These are phyloP conservation scores for Odiellus spinosus DNA, from an alignment of 2,888 invertebrate genomes.

Conservation along the genomic window DNA sequence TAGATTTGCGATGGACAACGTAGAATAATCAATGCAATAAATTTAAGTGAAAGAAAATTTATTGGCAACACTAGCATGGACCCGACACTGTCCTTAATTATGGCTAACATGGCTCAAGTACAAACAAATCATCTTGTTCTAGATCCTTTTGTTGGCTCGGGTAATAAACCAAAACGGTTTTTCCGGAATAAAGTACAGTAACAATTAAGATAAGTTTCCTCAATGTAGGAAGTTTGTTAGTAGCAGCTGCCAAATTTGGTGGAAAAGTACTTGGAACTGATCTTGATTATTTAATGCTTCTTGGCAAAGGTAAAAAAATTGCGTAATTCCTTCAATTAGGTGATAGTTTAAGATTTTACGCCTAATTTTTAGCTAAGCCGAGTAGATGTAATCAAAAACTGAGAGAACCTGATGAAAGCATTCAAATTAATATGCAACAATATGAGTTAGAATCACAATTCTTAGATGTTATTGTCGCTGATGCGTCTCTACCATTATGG, in stretches of 20 bases:
- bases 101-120: slow-evolving; percentile 84
- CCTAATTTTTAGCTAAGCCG: slow-evolving; percentile 30
- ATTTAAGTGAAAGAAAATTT: slow-evolving; percentile 77
- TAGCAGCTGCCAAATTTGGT: slow-evolving; percentile 79
- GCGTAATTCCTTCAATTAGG: not conserved
- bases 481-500: slow-evolving; percentile 74
- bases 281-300: slow-evolving; percentile 86
- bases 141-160: slow-evolving; percentile 85
- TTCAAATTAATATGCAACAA: slow-evolving; percentile 71
- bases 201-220: no score
- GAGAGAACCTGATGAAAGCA: slow-evolving; percentile 55
- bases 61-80: slow-evolving; percentile 99
- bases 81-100: slow-evolving; percentile 75
- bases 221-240: slow-evolving; percentile 40
- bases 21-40: slow-evolving; percentile 57
- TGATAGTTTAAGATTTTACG: not conserved
- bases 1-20: slow-evolving; percentile 73
- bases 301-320: slow-evolving; percentile 47
- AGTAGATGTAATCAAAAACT: slow-evolving; percentile 36
- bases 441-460: slow-evolving; percentile 60
- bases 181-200: not conserved
- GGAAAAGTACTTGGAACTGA: slow-evolving; percentile 72
- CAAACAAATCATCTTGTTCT: slow-evolving; percentile 53
- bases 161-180: slow-evolving; percentile 21
- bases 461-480: slow-evolving; percentile 76